Conservation (phyloP, 2,888 invertebrate species). For the Campoplex nolae region DNA sequence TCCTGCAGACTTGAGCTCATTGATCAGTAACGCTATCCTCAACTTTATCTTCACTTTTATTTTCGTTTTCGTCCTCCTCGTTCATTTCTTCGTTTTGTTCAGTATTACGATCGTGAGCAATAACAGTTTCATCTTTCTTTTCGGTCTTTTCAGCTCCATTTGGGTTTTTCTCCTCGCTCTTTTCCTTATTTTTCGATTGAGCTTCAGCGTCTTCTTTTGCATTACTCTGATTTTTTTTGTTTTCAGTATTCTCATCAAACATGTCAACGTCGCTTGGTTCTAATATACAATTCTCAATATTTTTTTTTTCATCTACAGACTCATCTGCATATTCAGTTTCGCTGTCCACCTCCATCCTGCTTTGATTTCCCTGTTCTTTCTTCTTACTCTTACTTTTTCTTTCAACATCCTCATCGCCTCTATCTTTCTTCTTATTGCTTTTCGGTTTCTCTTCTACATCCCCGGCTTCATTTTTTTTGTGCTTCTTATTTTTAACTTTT, state of each 20-base stretch:
- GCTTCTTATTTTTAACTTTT: not conserved
- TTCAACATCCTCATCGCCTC: not conserved
- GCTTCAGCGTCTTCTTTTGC: not conserved
- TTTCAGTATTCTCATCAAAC: not conserved
- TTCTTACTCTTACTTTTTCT: slow-evolving; percentile 8
- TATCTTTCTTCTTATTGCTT: slow-evolving; percentile 5
- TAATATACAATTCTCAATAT: not conserved
- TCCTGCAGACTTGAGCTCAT: not conserved
- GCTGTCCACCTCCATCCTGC: not conserved
- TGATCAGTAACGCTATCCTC: not conserved
- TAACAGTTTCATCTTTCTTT: not conserved
- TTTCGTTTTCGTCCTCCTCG: not conserved
- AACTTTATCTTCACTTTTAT: not conserved
- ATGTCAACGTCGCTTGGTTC: not conserved
- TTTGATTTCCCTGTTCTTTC: not conserved
- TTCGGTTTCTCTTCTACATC: slow-evolving; percentile 23
- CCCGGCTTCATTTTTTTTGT: not conserved
- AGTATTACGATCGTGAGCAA: not conserved
- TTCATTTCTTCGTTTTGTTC: not conserved
- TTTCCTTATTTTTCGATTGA: not conserved
- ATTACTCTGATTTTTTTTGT: not conserved
- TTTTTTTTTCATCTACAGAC: not conserved
- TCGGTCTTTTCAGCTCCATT: not conserved
- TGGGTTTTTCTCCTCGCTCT: not conserved
- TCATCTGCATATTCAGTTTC: not conserved